Evolutionary conservation across 1,140 invertebrate genomes (phyloP).

Genomic region (Capitella teleta): DNA sequence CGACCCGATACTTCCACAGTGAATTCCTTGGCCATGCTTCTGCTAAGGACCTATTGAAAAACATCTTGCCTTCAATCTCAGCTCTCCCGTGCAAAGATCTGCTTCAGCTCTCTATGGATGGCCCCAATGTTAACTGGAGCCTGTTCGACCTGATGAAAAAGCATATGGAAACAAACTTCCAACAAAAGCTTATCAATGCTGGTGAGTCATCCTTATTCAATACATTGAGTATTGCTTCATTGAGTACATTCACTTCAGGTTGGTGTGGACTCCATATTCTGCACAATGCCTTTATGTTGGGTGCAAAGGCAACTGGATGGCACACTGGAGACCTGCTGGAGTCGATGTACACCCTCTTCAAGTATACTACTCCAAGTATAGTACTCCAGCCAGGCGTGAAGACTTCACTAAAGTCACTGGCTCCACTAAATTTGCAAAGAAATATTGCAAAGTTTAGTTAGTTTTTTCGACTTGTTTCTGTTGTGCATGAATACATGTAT

Average conservation of each 20-base stretch:
- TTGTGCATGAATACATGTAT: no score
- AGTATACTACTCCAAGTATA: constrained; percentile 11
- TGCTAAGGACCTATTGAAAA: no score
- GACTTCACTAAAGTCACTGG: constrained; percentile 9
- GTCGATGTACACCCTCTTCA: constrained; percentile 13
- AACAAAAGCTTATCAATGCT: constrained; percentile 3
- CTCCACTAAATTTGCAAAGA: background rate
- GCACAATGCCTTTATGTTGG: constrained; percentile 15
- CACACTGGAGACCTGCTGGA: constrained; percentile 8
- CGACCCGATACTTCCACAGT: constrained; percentile 10
- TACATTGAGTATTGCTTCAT: background rate
- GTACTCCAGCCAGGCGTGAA: constrained; percentile 7
- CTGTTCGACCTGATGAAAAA: background rate
- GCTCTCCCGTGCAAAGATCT: no score
- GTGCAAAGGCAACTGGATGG: constrained; percentile 8
- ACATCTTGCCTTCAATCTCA: no score
- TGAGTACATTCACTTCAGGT: constrained; percentile 11
- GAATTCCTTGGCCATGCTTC: constrained; percentile 13
- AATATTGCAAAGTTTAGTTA: constrained; percentile 8
- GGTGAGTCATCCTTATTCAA: no score
- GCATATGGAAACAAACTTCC: constrained; percentile 7
- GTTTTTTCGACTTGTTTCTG: no score
- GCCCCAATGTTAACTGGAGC: constrained; percentile 16
- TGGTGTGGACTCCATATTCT: constrained; percentile 18
- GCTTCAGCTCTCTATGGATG: constrained; percentile 19